phyloP scores from a whole-genome alignment of 2,888 invertebrate genomes.

The Xylocampa areola region DNA sequence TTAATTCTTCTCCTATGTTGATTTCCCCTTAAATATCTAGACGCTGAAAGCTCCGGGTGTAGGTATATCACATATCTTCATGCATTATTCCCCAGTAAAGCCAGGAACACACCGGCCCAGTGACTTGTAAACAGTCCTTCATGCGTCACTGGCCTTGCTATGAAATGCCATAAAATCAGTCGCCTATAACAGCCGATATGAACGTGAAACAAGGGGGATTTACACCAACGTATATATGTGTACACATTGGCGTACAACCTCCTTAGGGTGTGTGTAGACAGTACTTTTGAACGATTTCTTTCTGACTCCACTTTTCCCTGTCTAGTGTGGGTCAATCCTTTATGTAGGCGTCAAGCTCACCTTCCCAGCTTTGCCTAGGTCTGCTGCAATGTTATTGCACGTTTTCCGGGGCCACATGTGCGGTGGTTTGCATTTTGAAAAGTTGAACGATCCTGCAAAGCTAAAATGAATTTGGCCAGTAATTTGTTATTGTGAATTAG shows the following conservation, averaged over 20 bases:
- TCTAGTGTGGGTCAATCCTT: too few species aligned
- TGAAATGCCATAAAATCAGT: slow-evolving; percentile 70
- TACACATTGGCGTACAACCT: slow-evolving; percentile 22
- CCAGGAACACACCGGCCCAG: slow-evolving; percentile 42
- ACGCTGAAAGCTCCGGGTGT: slow-evolving; percentile 1
- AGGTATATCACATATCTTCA: background rate
- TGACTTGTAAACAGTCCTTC: slow-evolving; percentile 59
- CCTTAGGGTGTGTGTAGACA: slow-evolving; percentile 24
- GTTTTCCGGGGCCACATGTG: too few species aligned
- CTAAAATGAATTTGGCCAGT: too few species aligned
- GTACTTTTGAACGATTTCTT: background rate
- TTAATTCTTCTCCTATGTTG: background rate
- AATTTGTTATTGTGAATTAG: too few species aligned
- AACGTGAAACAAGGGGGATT: slow-evolving; percentile 60
- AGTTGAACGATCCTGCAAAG: too few species aligned
- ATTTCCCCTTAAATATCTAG: slow-evolving; percentile 8
- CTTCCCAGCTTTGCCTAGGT: too few species aligned
- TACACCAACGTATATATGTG: slow-evolving; percentile 25
- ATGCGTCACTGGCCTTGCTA: slow-evolving; percentile 57
- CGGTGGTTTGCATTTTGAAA: too few species aligned
- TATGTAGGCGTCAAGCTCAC: too few species aligned
- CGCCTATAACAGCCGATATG: slow-evolving; percentile 68
- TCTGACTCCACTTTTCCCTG: too few species aligned
- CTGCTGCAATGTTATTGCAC: too few species aligned
- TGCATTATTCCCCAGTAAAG: slow-evolving; percentile 22